Percentiles rank a stretch among this genome's conserved stretches.
phyloP scores from a whole-genome alignment of 2,888 invertebrate genomes.

The Epistrophe grossulariae region DNA sequence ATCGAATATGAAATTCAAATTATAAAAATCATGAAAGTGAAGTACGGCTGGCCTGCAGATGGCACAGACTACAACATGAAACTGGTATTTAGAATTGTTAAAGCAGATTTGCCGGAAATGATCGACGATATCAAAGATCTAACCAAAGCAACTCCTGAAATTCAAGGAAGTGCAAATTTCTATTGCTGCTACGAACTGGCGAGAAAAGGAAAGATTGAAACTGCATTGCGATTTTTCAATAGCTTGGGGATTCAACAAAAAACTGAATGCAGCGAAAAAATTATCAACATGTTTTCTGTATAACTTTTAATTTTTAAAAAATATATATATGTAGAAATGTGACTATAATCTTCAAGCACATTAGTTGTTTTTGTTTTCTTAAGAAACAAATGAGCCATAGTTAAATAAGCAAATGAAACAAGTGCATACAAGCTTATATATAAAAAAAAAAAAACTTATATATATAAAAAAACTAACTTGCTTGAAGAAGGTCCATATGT shows the following conservation, averaged over 20 bases:
- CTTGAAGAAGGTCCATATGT: neutral
- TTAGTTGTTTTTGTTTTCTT: neutral
- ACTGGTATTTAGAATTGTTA: slow-evolving; percentile 82
- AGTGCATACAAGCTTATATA: neutral
- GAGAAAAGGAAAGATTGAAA: slow-evolving; percentile 80
- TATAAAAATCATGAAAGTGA: slow-evolving; percentile 83
- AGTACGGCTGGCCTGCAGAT: slow-evolving; percentile 83
- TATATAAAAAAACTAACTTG: neutral
- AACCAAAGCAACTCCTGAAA: slow-evolving; percentile 81
- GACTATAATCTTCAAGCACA: neutral
- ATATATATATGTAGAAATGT: neutral
- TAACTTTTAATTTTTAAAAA: slow-evolving; percentile 13
- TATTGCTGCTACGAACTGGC: slow-evolving; percentile 82
- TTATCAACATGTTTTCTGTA: slow-evolving; percentile 79
- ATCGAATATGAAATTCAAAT: slow-evolving; percentile 82
- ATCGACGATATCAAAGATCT: slow-evolving; percentile 81
- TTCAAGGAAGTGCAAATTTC: slow-evolving; percentile 80
- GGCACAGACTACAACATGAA: slow-evolving; percentile 80
- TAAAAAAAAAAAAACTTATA: neutral
- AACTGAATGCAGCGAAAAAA: slow-evolving; percentile 77
- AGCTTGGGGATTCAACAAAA: slow-evolving; percentile 78
- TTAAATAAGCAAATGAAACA: too few relatives aligned
- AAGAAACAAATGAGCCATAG: too few relatives aligned
- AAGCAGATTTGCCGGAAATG: slow-evolving; percentile 82
- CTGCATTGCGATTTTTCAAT: slow-evolving; percentile 80